These are phyloP conservation scores for Crossocerus cetratus DNA, from an alignment of 2,888 invertebrate species.

Conservation along the genomic window DNA sequence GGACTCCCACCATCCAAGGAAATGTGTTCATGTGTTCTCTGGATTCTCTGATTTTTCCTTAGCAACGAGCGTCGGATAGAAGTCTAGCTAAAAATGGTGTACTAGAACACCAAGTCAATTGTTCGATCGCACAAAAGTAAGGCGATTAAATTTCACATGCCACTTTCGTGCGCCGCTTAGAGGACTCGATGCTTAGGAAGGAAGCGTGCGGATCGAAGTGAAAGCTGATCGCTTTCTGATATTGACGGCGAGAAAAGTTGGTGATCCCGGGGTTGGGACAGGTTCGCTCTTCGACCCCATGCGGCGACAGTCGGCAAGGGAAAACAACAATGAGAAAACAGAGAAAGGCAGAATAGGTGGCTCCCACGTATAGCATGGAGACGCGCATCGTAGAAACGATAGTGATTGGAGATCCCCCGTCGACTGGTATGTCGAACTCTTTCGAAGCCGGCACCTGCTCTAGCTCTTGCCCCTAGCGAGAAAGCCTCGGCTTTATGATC, in stretches of 20 bases:
- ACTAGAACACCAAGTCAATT: too few relatives aligned
- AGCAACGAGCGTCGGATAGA: too few relatives aligned
- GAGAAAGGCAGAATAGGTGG: slow-evolving; percentile 28
- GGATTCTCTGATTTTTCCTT: too few relatives aligned
- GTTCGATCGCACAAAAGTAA: too few relatives aligned
- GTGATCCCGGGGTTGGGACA: slow-evolving; percentile 9
- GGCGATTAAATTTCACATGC: neutral
- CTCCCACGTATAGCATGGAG: slow-evolving; percentile 32
- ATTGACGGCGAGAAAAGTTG: neutral
- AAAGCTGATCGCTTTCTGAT: neutral
- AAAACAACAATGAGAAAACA: slow-evolving; percentile 40
- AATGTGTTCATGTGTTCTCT: too few relatives aligned
- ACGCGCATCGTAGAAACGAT: slow-evolving; percentile 19
- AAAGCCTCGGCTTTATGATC: slow-evolving; percentile 56
- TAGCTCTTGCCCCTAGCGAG: slow-evolving; percentile 35
- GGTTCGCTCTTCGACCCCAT: slow-evolving; percentile 25
- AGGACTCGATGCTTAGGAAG: neutral
- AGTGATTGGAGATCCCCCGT: slow-evolving; percentile 63
- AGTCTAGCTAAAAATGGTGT: too few relatives aligned
- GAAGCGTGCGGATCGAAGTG: neutral
- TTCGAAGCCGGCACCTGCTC: slow-evolving; percentile 64
- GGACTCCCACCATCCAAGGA: too few relatives aligned
- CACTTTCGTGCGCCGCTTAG: neutral
- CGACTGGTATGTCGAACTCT: slow-evolving; percentile 59
- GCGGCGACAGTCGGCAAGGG: slow-evolving; percentile 30